Evolutionary conservation across 2,113 vertebrate species (phyloP).

Genomic region (Gopherus flavomarginatus): DNA sequence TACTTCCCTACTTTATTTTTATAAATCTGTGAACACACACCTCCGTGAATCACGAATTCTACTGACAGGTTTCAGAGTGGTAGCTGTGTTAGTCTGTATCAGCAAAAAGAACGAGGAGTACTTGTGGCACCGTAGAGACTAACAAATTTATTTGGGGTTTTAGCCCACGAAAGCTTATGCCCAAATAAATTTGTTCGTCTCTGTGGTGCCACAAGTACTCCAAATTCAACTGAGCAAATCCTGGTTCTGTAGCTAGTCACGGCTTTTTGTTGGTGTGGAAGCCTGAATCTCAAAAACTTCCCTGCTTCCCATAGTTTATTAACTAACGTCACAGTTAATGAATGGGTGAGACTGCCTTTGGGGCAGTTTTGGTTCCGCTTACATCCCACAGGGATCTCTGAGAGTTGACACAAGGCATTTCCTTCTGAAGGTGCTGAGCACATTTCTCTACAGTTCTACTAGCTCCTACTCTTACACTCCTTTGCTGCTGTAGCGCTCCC

Average conservation of each 20-base stretch:
- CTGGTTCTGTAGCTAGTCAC: accelerated
- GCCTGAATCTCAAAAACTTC: background rate
- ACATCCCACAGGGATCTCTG: background rate
- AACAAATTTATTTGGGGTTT: too few species aligned
- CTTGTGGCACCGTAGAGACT: too few species aligned
- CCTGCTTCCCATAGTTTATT: background rate
- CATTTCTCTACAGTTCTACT: background rate
- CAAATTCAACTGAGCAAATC: background rate
- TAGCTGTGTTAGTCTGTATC: too few species aligned
- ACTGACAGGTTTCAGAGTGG: too few species aligned
- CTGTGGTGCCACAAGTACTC: too few species aligned
- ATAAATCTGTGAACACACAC: accelerated
- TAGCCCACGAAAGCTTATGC: too few species aligned
- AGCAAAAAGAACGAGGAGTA: too few species aligned
- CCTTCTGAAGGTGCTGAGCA: accelerated
- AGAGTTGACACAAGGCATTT: background rate
- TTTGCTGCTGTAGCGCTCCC: background rate
- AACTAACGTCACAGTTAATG: background rate
- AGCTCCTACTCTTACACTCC: accelerated
- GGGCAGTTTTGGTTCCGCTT: background rate
- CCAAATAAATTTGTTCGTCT: too few species aligned
- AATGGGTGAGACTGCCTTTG: background rate
- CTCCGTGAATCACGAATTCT: background rate
- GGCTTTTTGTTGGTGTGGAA: background rate
- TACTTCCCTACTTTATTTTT: background rate